Evolutionary conservation across 2,113 vertebrate genomes (phyloP).

Genomic region (Phaethornis superciliosus): DNA sequence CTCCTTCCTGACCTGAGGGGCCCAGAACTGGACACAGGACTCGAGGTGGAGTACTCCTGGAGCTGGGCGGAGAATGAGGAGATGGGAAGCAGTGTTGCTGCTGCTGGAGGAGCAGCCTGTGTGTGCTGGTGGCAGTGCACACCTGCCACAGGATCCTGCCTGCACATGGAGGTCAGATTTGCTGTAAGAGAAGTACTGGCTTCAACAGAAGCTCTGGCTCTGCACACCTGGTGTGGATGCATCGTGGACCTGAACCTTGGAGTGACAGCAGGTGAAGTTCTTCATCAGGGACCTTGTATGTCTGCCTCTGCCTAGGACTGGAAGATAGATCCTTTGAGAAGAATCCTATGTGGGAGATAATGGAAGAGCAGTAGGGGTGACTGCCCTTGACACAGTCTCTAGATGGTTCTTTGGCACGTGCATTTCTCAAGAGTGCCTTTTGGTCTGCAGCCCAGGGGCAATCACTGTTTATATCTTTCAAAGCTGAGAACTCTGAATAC

Average conservation of each 20-base stretch:
- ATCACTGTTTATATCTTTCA: not conserved
- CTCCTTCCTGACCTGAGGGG: too few relatives aligned
- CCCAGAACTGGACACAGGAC: too few relatives aligned
- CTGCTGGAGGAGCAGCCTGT: not conserved
- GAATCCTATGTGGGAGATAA: not conserved
- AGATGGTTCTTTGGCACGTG: not conserved
- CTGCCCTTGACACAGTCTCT: not conserved
- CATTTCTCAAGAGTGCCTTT: not conserved
- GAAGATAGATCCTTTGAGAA: not conserved
- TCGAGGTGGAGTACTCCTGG: too few relatives aligned
- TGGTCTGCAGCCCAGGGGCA: not conserved
- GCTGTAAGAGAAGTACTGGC: not conserved
- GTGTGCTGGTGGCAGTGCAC: not conserved
- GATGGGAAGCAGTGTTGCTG: not conserved
- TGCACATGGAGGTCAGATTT: not conserved
- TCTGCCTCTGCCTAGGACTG: not conserved
- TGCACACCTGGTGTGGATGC: too few relatives aligned
- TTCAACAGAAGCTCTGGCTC: not conserved
- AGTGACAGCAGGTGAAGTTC: not conserved
- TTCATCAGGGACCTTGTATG: not conserved
- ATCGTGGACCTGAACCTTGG: accelerated
- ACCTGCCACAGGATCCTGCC: not conserved
- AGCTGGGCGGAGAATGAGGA: not conserved
- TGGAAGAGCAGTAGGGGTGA: not conserved
- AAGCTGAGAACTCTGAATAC: not conserved